Evolutionary conservation across 2,797 vertebrate genomes (phyloP).

Genomic region (Malurus splendens): DNA sequence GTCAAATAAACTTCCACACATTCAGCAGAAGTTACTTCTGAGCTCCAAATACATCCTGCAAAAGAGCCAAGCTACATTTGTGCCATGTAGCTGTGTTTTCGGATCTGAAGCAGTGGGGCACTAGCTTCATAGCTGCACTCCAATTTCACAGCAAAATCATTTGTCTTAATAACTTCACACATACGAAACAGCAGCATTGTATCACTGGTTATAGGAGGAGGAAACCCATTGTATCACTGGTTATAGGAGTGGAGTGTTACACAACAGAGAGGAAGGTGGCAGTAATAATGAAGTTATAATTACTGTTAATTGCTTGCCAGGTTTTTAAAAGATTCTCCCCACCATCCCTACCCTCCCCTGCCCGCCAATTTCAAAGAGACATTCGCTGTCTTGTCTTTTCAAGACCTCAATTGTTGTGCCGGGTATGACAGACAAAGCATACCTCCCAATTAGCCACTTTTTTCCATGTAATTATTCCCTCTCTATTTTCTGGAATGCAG

Average conservation of each 20-base stretch:
- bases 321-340: not conserved
- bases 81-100: not conserved
- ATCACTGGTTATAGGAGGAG: not conserved
- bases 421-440: conserved; percentile 18
- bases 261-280: not conserved
- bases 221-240: not conserved
- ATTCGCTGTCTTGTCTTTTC: not conserved
- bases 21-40: not conserved
- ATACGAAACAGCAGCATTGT: not conserved
- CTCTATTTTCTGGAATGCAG: conserved; percentile 35
- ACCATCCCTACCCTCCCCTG: rapidly evolving
- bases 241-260: not conserved
- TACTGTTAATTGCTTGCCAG: not conserved
- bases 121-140: not conserved
- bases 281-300: not conserved
- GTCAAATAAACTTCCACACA: not conserved
- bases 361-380: not conserved
- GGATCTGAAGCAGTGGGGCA: not conserved
- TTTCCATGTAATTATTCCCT: conserved; percentile 41
- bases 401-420: not conserved
- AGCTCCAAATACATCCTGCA: not conserved
- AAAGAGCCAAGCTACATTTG: not conserved
- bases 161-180: not conserved
- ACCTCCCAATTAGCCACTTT: conserved; percentile 37
- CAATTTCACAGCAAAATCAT: not conserved